Evolutionary conservation across 2,113 vertebrate species (phyloP).

Genomic region (Cephalophus harveyi): DNA sequence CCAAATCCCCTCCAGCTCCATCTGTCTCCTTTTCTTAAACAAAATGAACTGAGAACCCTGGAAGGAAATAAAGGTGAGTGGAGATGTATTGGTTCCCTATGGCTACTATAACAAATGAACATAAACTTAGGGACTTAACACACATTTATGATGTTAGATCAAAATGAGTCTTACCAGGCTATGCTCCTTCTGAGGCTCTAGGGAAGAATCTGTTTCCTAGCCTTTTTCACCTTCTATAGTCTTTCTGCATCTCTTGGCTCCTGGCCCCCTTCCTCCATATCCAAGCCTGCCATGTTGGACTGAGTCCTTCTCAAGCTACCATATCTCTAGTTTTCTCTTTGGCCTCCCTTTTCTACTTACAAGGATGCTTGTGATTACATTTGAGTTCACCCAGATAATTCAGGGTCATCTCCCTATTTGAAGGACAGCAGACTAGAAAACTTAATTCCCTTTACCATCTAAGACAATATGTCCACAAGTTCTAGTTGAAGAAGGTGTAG

Average conservation of each 20-base stretch:
- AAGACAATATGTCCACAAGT: background rate
- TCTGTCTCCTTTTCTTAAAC: background rate
- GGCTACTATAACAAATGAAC: background rate
- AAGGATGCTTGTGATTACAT: background rate
- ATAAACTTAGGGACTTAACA: background rate
- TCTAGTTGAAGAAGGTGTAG: background rate
- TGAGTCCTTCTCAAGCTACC: background rate
- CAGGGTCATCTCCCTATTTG: background rate
- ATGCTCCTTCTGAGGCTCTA: background rate
- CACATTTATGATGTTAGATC: background rate
- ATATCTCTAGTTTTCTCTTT: background rate
- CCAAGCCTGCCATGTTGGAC: background rate
- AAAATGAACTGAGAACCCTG: background rate
- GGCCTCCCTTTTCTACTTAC: background rate
- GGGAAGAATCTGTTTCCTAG: background rate
- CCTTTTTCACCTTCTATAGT: background rate
- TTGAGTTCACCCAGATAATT: background rate
- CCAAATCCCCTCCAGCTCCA: background rate
- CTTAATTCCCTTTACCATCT: background rate
- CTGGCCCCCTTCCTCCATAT: background rate
- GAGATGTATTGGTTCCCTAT: background rate
- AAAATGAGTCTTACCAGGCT: background rate
- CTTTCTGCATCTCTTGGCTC: background rate
- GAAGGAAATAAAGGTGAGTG: background rate
- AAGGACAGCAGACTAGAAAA: background rate